Evolutionary conservation across 2,113 vertebrate species (phyloP).

Genomic region (Sceloporus undulatus): DNA sequence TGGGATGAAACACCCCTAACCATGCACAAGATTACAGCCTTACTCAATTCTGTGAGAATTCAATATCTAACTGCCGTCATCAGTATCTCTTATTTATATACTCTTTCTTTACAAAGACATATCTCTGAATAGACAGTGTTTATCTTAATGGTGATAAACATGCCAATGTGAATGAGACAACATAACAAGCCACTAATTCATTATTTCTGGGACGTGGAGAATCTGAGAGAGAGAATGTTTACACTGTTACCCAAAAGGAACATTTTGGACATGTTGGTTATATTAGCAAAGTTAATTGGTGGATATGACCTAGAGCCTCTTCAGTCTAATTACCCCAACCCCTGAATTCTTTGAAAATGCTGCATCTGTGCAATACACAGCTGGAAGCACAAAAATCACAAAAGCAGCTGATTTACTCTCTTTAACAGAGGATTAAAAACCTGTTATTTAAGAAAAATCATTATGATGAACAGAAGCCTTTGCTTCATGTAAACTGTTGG

Average conservation of each 20-base stretch:
- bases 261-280: conserved; percentile 38
- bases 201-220: conserved; percentile 47
- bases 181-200: conserved; percentile 30
- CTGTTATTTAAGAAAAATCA: conserved; percentile 58
- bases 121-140: conserved; percentile 20
- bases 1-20: not conserved
- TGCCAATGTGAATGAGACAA: not conserved
- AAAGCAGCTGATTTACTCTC: conserved; percentile 45
- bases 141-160: conserved; percentile 40
- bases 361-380: conserved; percentile 21
- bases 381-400: conserved; percentile 42
- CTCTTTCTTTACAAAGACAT: conserved; percentile 33
- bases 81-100: conserved; percentile 31
- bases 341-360: conserved; percentile 45
- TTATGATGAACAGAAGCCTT: conserved; percentile 62
- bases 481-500: conserved; percentile 56
- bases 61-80: not conserved
- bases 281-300: conserved; percentile 58
- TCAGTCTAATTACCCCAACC: conserved; percentile 43
- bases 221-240: conserved; percentile 38
- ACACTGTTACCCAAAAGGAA: conserved; percentile 37
- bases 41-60: conserved; percentile 29
- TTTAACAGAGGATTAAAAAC: conserved; percentile 64
- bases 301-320: conserved; percentile 28
- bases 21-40: not conserved